Evolutionary conservation across 2,113 vertebrate species (phyloP), one percentile per base, ranked within the genome.

Genomic region (Chrysochloris asiatica): DNA sequence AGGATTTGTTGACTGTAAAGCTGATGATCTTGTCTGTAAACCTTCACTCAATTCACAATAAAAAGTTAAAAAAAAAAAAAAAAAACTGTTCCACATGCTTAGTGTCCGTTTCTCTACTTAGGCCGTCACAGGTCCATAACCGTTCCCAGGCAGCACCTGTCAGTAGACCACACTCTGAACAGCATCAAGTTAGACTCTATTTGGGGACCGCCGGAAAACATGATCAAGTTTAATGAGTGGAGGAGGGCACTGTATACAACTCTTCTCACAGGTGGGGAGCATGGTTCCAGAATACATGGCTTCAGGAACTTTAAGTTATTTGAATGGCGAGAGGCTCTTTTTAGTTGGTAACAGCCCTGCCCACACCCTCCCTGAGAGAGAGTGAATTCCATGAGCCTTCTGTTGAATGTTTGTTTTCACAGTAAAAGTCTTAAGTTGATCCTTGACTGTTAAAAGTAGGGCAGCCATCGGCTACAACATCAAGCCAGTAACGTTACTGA

Each of bases 401-500:
- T 38, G n/a, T 75, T 36, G 19, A 86, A 81, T n/a, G 73, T 45
- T 56, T 48, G 21, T 81, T 93, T 82, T 78, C 63, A 19, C 0
- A 50, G 43, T n/a, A 63, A 16, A 83, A n/a, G 67, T 56, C 83
- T 88, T 72, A 67, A 86, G 30, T 83, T 26, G 72, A 36, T 30
- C 67, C 45, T 75, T 76, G 36, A 1, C 54, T 91, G 87, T 76
- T 19, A 1, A 90, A 88, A 86, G 80, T 72, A 52, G 77, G 63
- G 71, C 33, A 48, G 83, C 92, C 90, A 5, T 3, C 92, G 89
- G 86, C 92, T 61, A 91, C 95, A 93, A 96, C 94, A 88, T 96
- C 85, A 90, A 97, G 94, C 86, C 96, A 97, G 95, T 94, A 92
- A 93, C 97, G 78, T 83, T 83, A 95, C 77, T 96, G 92, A 93